Conservation (phyloP, 2,113 vertebrate species). For the Syrmaticus mikado region DNA sequence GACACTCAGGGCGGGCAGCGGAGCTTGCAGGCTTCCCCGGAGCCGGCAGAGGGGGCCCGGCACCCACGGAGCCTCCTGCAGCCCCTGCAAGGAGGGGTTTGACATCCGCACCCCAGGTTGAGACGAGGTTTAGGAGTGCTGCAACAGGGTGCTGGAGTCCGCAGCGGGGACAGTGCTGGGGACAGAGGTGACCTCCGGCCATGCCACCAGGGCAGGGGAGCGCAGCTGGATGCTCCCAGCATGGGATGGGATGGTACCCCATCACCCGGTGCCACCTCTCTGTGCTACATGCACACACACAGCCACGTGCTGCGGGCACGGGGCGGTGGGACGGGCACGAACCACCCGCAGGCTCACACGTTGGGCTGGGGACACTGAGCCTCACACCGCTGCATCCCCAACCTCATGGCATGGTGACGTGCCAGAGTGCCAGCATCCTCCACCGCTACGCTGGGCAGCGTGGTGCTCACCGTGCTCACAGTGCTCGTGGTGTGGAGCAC, state of each 20-base stretch:
- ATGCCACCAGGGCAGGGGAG: rapidly evolving
- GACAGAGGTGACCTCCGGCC: rapidly evolving
- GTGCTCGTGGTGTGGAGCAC: neutral
- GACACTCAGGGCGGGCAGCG: neutral
- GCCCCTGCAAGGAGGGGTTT: neutral
- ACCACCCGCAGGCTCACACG: neutral
- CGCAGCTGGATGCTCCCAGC: neutral
- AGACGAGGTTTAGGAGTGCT: neutral
- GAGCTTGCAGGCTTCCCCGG: neutral
- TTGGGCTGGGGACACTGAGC: neutral
- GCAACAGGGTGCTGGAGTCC: neutral
- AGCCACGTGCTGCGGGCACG: neutral
- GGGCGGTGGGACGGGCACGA: neutral
- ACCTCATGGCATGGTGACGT: rapidly evolving
- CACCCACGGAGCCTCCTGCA: neutral
- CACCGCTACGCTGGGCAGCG: rapidly evolving
- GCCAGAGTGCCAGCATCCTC: rapidly evolving
- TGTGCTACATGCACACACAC: neutral
- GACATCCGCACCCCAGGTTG: neutral
- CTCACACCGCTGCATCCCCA: neutral
- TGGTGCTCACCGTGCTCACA: neutral
- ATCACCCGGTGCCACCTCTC: rapidly evolving
- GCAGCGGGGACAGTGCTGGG: neutral
- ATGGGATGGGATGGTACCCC: neutral
- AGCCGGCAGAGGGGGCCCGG: conserved; percentile 69